A percentile compares a stretch with the other conserved stretches of the same genome.
phyloP scores from a whole-genome alignment of 2,113 vertebrate genomes.

The Numida meleagris region DNA sequence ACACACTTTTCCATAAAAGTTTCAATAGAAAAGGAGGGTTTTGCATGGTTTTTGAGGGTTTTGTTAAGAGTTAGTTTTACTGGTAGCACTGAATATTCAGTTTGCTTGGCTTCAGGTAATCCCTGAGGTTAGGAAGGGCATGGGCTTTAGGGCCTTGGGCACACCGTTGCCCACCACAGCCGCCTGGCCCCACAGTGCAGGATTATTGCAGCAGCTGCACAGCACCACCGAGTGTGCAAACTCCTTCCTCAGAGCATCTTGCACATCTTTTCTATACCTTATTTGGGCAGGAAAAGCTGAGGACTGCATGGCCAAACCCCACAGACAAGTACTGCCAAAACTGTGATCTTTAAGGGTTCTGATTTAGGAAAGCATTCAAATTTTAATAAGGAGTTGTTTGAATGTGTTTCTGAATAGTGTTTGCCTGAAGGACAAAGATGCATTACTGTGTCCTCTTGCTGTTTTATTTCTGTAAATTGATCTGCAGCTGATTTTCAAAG shows the following conservation, averaged over 20 bases:
- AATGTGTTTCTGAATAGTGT: not conserved
- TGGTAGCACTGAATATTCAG: not conserved
- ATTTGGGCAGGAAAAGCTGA: not conserved
- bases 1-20: not conserved
- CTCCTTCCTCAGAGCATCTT: not conserved
- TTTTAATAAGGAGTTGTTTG: not conserved
- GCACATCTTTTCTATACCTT: not conserved
- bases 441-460: not conserved
- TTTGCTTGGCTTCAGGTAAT: not conserved
- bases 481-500: not conserved
- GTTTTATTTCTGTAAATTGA: not conserved
- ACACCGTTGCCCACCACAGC: not conserved
- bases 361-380: not conserved
- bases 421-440: not conserved
- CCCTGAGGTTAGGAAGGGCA: not conserved
- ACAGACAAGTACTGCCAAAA: not conserved
- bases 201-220: not conserved
- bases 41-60: not conserved
- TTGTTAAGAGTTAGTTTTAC: not conserved
- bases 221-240: not conserved
- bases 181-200: not conserved
- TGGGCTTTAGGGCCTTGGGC: not conserved
- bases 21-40: not conserved
- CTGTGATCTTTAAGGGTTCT: not conserved
- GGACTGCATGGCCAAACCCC: not conserved